Base-by-base conservation (phyloP, 2,113 vertebrate genomes). In the Phylloscopus trochilus region DNA sequence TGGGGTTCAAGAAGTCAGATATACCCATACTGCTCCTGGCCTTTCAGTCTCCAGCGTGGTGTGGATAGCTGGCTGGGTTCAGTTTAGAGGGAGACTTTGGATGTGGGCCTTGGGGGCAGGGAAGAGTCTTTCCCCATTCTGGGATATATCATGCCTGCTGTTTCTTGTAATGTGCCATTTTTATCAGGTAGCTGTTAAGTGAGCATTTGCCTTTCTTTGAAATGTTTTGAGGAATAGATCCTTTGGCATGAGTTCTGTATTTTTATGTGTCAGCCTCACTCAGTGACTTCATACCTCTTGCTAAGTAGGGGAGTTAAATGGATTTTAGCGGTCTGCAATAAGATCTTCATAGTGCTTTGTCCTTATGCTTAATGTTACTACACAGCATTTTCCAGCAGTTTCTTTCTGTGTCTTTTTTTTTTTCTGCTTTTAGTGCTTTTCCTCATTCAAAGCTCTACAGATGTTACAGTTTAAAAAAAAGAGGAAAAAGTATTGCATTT, bases 1-100 rank as follows among this genome's bases (percentile, higher is more conserved):
- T 6, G 6, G 74, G 41, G 90, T 96, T 97, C 93, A 95, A 91
- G 84, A 91, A 95, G 63, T 91, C 96, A 91, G 83, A 67, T 64
- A 20, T 9, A 41, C 21, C 59, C 2, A 0, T 30, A 12, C 17
- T 4, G 4, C 24, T 80, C 35, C 59, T 9, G 41, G 43, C 72
- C 49, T 81, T 74, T 66, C 46, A 31, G 52, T 76, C 58, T 80
- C 52, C 80, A 51, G 39, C 1, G 2, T 18, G 7, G 28, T 51
- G 72, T 26, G 22, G 64, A 15, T 10, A 70, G 66, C 56, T 39
- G 15, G 53, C 74, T 85, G 43, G 22, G 46, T 73, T 67, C 75
- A 28, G 31, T 47, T 63, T 35, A 26, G 44, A 56, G 44, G 35
- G 7, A 66, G 64, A 46, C 0, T 4, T n/a, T 49, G 41, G 49